Evolutionary conservation across 92 coral and sea anemone genomes (phyloP).

Genomic region (Pocillopora meandrina): DNA sequence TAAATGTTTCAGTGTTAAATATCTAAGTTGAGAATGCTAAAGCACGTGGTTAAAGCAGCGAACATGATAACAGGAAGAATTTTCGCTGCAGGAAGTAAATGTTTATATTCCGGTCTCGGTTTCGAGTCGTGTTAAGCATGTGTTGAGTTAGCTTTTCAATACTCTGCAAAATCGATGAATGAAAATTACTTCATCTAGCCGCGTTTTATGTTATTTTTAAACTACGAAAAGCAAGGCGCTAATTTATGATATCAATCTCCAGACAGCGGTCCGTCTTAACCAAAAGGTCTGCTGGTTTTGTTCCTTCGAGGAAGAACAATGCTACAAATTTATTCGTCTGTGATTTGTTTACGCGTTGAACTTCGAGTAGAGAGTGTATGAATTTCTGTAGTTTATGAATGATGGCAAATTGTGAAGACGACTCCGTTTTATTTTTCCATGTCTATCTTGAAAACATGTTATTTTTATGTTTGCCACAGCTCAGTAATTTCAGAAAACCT

Average conservation of each 20-base stretch:
- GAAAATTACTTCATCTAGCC: too few relatives aligned
- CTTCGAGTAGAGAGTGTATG: too few relatives aligned
- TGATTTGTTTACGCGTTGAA: too few relatives aligned
- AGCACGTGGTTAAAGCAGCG: constrained; percentile 18
- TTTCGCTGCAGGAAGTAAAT: background rate
- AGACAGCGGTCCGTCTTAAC: background rate
- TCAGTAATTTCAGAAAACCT: too few relatives aligned
- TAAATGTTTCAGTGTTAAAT: background rate
- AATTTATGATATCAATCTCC: background rate
- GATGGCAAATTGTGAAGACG: too few relatives aligned
- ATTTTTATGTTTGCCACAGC: too few relatives aligned
- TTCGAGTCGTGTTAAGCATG: constrained; percentile 38
- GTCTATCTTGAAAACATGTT: too few relatives aligned
- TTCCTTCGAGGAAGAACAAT: background rate
- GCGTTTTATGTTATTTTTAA: constrained; percentile 1
- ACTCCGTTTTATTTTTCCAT: too few relatives aligned
- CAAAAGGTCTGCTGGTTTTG: background rate
- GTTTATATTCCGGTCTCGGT: constrained; percentile 13
- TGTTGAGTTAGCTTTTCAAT: background rate
- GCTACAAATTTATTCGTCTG: too few relatives aligned
- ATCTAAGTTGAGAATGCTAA: background rate
- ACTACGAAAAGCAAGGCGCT: background rate
- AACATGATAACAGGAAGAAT: constrained; percentile 16
- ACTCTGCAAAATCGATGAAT: background rate
- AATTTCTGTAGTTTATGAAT: too few relatives aligned